Base-by-base conservation (phyloP, 2,113 vertebrate species). In the Elephas maximus region DNA sequence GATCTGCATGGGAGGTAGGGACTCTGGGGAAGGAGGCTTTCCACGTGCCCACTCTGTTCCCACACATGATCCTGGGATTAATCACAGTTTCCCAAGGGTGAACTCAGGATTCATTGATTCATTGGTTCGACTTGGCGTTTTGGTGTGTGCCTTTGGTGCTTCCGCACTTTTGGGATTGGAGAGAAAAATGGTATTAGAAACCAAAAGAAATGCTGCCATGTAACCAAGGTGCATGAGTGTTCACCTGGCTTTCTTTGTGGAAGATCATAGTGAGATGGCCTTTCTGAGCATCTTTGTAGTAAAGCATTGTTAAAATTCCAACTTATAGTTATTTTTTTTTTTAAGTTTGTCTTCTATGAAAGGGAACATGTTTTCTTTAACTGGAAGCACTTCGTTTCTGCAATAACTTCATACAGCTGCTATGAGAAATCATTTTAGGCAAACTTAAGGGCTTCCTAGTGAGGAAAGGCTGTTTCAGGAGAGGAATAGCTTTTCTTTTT, bases 401-500 rank as follows among this genome's bases (percentile, higher is more conserved):
- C 93, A 88, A 44, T 6, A 63, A 45, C 8, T 83, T 71, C 30
- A 11, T n/a, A 71, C 23, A 94, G 24, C 6, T 76, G 62, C 45
- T 67, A 44, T 69, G 95, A 90, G 77, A 93, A 95, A 77, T 90
- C 41, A 81, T 94, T 92, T 85, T 44, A 51, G 60, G 69, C 37
- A 93, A 93, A 94, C 44, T 30, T 78, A 44, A 93, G 84, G 51
- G 69, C 51, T 93, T 88, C 82, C 82, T 78, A 48, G 86, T 88
- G 94, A 96, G 95, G 28, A 78, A 90, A 97, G 53, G 53, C 86
- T 93, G 78, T 41, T 94, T 80, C 30, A 51, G 41, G 77, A 93
- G 82, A 95, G 30, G 17, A 90, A 51, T 57, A 12, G 73, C 44
- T n/a, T 20, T 80, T 85, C 74, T 80, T 88, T 87, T 73, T 92